These are phyloP conservation scores for Pinctada fucata DNA, from an alignment of 2,888 invertebrate genomes.

Conservation along the genomic window DNA sequence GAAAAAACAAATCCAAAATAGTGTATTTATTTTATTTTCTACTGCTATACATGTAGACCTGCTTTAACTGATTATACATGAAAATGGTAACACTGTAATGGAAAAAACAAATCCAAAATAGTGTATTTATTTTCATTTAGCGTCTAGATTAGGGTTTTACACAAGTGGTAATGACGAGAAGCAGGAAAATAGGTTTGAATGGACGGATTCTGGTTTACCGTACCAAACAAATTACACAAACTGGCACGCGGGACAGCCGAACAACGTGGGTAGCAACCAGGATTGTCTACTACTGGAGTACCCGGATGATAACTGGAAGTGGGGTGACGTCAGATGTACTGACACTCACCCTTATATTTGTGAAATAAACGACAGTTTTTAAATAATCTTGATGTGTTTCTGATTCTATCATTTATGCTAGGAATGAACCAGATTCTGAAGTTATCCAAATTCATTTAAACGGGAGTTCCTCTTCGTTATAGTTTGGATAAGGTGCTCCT, in stretches of 20 bases:
- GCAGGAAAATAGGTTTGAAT: constrained; percentile 47
- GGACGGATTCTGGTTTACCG: constrained; percentile 53
- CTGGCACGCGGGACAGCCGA: constrained; percentile 58
- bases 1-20: too few species aligned
- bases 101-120: too few species aligned
- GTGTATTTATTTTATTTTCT: too few species aligned
- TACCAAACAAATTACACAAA: constrained; percentile 43
- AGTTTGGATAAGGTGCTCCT: too few species aligned
- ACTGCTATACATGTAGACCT: too few species aligned
- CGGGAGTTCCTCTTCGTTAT: too few species aligned
- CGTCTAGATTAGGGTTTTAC: constrained; percentile 45
- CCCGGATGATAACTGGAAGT: constrained; percentile 43
- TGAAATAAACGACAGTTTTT: constrained; percentile 35
- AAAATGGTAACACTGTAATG: too few species aligned
- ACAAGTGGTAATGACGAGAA: constrained; percentile 51
- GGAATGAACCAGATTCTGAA: too few species aligned
- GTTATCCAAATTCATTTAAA: too few species aligned
- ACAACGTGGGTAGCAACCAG: constrained; percentile 55
- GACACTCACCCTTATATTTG: constrained; percentile 55
- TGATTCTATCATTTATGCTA: not conserved
- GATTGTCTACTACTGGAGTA: constrained; percentile 57
- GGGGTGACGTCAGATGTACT: constrained; percentile 56
- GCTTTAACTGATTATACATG: too few species aligned
- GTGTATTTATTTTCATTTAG: not conserved
- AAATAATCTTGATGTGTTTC: not conserved